Percentiles rank a stretch among this genome's conserved stretches.
Evolutionary conservation across 1,140 invertebrate species (phyloP).

Genomic region (Drosophila pallidifrons): DNA sequence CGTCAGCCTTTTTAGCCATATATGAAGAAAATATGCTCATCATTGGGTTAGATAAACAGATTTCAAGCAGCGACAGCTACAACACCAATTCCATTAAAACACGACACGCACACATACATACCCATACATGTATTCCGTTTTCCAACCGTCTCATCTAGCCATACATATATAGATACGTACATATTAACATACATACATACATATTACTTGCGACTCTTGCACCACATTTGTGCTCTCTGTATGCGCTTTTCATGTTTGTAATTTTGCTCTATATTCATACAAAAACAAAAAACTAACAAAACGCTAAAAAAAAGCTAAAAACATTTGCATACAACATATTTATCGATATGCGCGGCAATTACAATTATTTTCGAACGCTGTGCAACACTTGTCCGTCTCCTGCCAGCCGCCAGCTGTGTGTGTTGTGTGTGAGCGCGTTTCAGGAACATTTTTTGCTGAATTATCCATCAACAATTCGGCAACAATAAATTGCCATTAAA

Average conservation of each 20-base stretch:
- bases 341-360: constrained; percentile 39
- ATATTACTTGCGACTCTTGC: constrained; percentile 27
- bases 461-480: constrained; percentile 30
- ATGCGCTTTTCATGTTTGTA: constrained; percentile 64
- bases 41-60: constrained; percentile 39
- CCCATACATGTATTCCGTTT: constrained; percentile 22
- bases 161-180: constrained; percentile 47
- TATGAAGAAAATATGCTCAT: constrained; percentile 40
- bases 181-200: constrained; percentile 30
- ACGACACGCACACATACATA: constrained; percentile 23
- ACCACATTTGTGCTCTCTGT: constrained; percentile 57
- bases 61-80: constrained; percentile 23
- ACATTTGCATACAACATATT: constrained; percentile 31
- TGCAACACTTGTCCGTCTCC: constrained; percentile 47
- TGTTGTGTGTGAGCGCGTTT: constrained; percentile 30
- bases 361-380: constrained; percentile 21
- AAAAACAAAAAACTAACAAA: constrained; percentile 8
- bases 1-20: constrained; percentile 51
- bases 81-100: not conserved
- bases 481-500: constrained; percentile 50
- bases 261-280: constrained; percentile 61
- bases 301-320: constrained; percentile 23
- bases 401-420: constrained; percentile 30
- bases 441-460: constrained; percentile 43
- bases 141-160: constrained; percentile 56